phyloP scores from a whole-genome alignment of 2,113 vertebrate genomes.

The Hypanus sabinus region DNA sequence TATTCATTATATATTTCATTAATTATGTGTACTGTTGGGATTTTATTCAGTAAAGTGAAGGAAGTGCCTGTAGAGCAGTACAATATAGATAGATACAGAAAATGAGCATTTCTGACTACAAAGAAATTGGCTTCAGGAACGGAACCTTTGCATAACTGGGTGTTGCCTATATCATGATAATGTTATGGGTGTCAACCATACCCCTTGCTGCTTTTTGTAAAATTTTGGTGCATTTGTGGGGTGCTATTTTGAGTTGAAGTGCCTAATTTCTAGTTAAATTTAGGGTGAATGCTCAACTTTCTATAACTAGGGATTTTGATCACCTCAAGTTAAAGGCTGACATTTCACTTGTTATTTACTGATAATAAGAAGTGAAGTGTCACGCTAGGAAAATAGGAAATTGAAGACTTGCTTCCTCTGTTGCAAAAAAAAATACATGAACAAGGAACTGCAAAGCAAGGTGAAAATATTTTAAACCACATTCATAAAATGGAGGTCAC shows the following conservation, averaged over 20 bases:
- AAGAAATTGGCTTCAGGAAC: too few relatives aligned
- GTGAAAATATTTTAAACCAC: conserved; percentile 16
- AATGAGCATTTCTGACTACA: too few relatives aligned
- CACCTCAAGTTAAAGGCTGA: neutral
- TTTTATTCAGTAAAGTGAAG: too few relatives aligned
- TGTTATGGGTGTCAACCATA: too few relatives aligned
- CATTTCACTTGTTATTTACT: neutral
- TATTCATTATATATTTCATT: too few relatives aligned
- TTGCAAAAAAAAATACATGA: neutral
- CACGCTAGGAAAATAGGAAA: neutral
- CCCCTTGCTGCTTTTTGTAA: neutral
- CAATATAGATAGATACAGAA: too few relatives aligned
- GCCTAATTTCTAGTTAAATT: neutral
- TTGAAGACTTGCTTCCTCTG: neutral
- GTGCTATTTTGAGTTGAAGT: neutral
- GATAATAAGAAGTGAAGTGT: too few relatives aligned
- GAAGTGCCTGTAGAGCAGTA: too few relatives aligned
- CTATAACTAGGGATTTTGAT: neutral
- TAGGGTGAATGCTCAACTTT: neutral
- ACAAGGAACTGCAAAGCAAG: neutral
- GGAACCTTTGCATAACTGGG: too few relatives aligned
- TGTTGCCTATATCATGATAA: too few relatives aligned
- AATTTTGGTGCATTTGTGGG: neutral
- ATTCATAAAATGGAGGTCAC: neutral
- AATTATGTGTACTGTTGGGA: too few relatives aligned